Evolutionary conservation across 2,888 invertebrate genomes (phyloP).

Genomic region (Gymnosoma rotundatum): DNA sequence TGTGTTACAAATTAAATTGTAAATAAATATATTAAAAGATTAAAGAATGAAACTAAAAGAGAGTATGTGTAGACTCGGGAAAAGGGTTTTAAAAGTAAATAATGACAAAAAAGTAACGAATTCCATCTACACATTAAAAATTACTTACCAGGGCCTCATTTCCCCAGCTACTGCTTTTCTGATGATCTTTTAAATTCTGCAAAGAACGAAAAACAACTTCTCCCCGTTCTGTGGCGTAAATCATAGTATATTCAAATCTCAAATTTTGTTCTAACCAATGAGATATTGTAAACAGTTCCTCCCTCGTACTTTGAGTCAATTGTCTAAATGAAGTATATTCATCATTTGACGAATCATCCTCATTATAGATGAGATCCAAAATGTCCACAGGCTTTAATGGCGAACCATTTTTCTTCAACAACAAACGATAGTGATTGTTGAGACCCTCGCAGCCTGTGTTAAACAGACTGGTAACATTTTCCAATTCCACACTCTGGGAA

Average conservation of each 20-base stretch:
- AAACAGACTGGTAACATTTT: slow-evolving; percentile 91
- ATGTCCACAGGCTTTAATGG: slow-evolving; percentile 92
- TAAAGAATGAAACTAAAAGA: no score
- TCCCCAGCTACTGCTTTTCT: slow-evolving; percentile 89
- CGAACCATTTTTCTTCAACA: slow-evolving; percentile 87
- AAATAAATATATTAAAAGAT: no score
- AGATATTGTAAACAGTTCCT: slow-evolving; percentile 90
- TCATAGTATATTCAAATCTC: slow-evolving; percentile 88
- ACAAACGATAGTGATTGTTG: slow-evolving; percentile 93
- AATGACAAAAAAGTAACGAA: no score
- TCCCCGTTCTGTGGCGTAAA: slow-evolving; percentile 89
- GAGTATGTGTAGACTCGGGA: no score
- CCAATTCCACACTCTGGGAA: slow-evolving; percentile 95
- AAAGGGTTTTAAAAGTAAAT: no score
- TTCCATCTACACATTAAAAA: background rate
- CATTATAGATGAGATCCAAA: slow-evolving; percentile 92
- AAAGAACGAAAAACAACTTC: slow-evolving; percentile 89
- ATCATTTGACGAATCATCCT: slow-evolving; percentile 88
- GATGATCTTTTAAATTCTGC: slow-evolving; percentile 90
- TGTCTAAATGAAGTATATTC: slow-evolving; percentile 86
- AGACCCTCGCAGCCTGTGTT: slow-evolving; percentile 92
- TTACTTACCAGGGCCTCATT: slow-evolving; percentile 87
- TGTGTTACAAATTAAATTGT: no score
- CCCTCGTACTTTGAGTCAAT: slow-evolving; percentile 87
- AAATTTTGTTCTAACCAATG: slow-evolving; percentile 92